Conservation (phyloP, 2,797 vertebrate species). For the Protonibea diacanthus region DNA sequence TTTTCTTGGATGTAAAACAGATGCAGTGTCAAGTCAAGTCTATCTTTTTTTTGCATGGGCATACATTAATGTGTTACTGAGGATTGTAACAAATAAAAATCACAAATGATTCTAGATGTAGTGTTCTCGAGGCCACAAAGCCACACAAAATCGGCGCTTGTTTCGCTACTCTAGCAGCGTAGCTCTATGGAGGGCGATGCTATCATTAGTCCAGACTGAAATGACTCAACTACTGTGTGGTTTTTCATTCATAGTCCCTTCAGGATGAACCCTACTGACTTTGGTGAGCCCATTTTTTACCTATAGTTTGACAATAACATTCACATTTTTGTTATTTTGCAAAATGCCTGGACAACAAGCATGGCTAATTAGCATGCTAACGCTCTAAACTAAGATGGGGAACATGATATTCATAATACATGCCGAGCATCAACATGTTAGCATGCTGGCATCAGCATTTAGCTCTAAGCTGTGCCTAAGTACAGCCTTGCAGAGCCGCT, state of each 20-base stretch:
- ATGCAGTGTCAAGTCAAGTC: neutral
- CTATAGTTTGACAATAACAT: too few relatives aligned
- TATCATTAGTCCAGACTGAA: too few relatives aligned
- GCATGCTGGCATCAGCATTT: neutral
- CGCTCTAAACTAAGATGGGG: neutral
- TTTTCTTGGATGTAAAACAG: slow-evolving; percentile 5
- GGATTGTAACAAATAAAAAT: neutral
- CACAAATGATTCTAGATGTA: neutral
- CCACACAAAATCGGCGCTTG: neutral
- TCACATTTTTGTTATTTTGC: too few relatives aligned
- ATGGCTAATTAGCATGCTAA: neutral
- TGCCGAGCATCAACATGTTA: neutral
- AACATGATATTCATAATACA: neutral
- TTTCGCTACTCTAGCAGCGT: neutral
- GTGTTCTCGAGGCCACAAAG: neutral
- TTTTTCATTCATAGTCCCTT: neutral
- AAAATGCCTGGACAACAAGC: too few relatives aligned
- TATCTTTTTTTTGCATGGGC: neutral
- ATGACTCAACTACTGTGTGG: neutral
- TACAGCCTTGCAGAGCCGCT: neutral
- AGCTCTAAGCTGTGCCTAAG: neutral
- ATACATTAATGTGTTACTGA: neutral
- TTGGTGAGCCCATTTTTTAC: neutral
- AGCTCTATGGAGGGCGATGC: too few relatives aligned
- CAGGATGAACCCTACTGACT: neutral